Evolutionary conservation across 2,888 invertebrate genomes (phyloP), one percentile per base, ranked within the genome.

Genomic region (Ditula angustiorana): DNA sequence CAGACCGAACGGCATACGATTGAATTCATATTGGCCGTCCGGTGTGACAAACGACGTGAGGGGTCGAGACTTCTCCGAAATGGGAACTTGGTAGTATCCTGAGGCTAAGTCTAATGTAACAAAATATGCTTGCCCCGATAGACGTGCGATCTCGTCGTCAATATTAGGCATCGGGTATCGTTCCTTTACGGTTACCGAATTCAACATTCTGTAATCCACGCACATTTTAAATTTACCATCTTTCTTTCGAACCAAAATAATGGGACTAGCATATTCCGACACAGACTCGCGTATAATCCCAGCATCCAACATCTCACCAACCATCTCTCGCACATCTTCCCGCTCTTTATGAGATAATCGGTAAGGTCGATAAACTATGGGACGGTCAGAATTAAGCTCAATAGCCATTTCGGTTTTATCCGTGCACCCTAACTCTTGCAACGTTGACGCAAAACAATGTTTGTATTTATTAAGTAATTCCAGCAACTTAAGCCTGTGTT

Each of bases 91-190:
- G n/a, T n/a, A n/a, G n/a, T n/a, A n/a, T n/a, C n/a, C n/a, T n/a
- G n/a, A n/a, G n/a, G n/a, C n/a, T n/a, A n/a, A n/a, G n/a, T n/a
- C n/a, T n/a, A n/a, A n/a, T n/a, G n/a, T n/a, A n/a, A n/a, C n/a
- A n/a, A n/a, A 70, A n/a, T 37, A 71, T 1, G 67, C 60, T 35
- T 73, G 67, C 0, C 71, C 71, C 0, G 66, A 44, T 0, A 74
- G 33, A 0, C 66, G 59, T 1, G 68, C 60, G 13, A 71, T 67
- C 50, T 73, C 70, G 16, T 73, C 73, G 0, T 74, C 75, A 2
- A 74, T 72, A 0, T 66, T 50, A 0, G 70, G 72, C 49, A 72
- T 66, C 0, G 71, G 71, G 11, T 69, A 74, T 0, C 70, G 33
- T 13, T 71, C 71, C 10, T 71, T 72, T 0, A 69, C 46, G 0